A percentile compares a stretch with the other conserved stretches of the same genome.
These are phyloP conservation scores for Lepidurus apus DNA, from an alignment of 1,140 invertebrate species.

Conservation along the genomic window DNA sequence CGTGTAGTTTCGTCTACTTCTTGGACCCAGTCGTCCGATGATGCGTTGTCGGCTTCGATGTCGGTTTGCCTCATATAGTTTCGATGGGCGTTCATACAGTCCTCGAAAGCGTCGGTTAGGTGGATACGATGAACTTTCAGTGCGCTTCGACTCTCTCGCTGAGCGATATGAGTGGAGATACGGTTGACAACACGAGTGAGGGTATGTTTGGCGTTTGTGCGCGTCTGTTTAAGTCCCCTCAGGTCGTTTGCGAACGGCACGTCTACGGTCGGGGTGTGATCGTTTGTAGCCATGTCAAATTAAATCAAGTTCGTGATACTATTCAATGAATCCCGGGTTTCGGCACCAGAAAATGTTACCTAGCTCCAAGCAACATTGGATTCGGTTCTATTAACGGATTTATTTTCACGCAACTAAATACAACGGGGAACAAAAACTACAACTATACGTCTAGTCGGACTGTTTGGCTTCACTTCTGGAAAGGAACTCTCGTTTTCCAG, in stretches of 20 bases:
- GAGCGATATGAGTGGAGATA: not conserved
- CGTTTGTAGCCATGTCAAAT: not conserved
- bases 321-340: not conserved
- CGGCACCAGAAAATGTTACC: not conserved
- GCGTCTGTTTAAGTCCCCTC: not conserved
- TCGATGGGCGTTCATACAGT: not conserved
- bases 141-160: not conserved
- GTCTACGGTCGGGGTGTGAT: not conserved
- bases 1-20: not conserved
- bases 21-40: slow-evolving; percentile 10
- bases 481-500: no score
- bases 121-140: slow-evolving; percentile 1
- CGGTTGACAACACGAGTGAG: not conserved
- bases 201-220: not conserved
- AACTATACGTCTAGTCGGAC: no score
- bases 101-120: slow-evolving; percentile 13
- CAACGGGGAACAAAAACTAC: no score
- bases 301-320: not conserved
- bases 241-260: not conserved
- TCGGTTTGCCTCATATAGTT: not conserved
- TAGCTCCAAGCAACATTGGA: no score
- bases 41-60: no score
- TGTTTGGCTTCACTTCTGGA: no score
- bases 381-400: no score
- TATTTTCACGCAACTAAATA: no score